Evolutionary conservation across 2,888 invertebrate species (phyloP), one percentile per base, ranked within the genome.

Genomic region (Adelphocoris suturalis): DNA sequence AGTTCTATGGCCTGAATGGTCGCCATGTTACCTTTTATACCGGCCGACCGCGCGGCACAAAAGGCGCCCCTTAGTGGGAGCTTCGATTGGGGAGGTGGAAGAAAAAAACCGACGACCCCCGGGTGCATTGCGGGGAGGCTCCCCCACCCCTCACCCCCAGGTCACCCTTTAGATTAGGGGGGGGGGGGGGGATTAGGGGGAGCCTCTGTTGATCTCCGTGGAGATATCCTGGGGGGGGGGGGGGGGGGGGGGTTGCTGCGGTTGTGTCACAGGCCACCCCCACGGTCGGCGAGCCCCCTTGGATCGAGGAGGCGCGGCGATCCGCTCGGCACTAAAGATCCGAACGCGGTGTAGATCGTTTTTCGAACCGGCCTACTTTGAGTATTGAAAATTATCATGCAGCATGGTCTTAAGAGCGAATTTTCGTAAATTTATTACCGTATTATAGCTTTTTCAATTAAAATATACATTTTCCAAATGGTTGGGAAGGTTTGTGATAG

Each of bases 1-100:
- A 52, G 82, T 82, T 82, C 82, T 82, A 82, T 82, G 82, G 55
- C 28, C 52, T 52, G 9, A 14, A 82, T 82, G 82, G 82, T 16
- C 19, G 48, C 82, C 82, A 82, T 82, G 82, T 23, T 27, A 27
- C 16, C 82, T 82, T 82, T 52, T 82, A 82, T 82, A 82, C 78
- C 78, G 78, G 46, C 14, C 37, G 78, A n/a, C 12, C 68, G 78
- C 9, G 0, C 37, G 19, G 37, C 11, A n/a, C 46, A 78, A 46
- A 46, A 47, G 28, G 3, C 46, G 11, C 19, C 46, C n/a, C 46
- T n/a, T 23, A 27, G 76, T 3, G 76, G 37, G 37, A 37, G 76
- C 27, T n/a, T n/a, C 28, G 23, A 12, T 7, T 2, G 75, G 75
- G 23, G 75, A 19, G 2, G 23, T 3, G 13, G 12, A 19, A 19